Conservation (phyloP, 2,888 invertebrate species). For the Himalopsyche tibetana region DNA sequence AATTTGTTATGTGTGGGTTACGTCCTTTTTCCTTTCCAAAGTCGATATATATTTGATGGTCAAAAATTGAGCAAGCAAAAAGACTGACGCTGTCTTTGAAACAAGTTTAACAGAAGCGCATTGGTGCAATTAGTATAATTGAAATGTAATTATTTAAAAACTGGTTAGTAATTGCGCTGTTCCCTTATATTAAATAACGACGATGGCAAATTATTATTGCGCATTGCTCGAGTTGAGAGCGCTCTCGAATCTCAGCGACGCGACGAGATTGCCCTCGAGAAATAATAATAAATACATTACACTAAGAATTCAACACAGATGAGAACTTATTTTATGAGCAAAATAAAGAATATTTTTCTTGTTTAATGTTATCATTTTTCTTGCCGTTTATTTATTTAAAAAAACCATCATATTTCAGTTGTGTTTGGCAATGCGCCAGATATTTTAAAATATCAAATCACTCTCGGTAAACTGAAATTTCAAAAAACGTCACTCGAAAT, state of each 20-base stretch:
- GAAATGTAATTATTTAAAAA: conserved; percentile 37
- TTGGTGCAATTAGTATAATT: conserved; percentile 23
- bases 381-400: too few species aligned
- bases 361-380: too few species aligned
- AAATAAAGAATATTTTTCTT: not conserved
- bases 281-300: conserved; percentile 25
- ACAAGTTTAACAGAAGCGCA: conserved; percentile 35
- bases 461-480: too few species aligned
- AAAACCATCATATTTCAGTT: too few species aligned
- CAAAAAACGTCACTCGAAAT: too few species aligned
- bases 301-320: not conserved
- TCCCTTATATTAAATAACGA: conserved; percentile 1
- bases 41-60: not conserved
- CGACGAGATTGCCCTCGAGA: not conserved
- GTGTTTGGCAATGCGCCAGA: too few species aligned
- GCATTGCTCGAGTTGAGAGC: not conserved
- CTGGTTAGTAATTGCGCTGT: conserved; percentile 38
- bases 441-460: too few species aligned
- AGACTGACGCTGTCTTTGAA: not conserved
- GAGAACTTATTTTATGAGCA: not conserved
- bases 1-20: too few species aligned
- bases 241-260: not conserved
- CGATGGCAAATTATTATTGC: not conserved
- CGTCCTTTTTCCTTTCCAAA: too few species aligned
- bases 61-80: conserved; percentile 24